Conservation (phyloP, 2,888 invertebrate species). For the Leptarthrus brevirostris region DNA sequence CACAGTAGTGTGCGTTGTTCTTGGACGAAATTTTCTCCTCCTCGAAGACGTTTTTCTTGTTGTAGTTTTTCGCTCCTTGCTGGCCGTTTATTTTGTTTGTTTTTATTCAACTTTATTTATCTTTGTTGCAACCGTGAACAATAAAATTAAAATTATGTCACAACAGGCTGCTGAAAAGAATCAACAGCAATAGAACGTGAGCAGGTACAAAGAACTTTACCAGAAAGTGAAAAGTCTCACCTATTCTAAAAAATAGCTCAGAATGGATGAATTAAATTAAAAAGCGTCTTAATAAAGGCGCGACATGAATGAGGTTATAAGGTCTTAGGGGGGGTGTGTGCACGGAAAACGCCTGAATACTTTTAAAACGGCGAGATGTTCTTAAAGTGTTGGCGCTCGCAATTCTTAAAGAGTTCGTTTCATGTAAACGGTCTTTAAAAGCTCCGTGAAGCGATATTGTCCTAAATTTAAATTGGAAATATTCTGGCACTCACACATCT, state of each 20-base stretch:
- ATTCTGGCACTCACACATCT: background rate
- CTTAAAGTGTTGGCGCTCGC: background rate
- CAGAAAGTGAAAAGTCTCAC: background rate
- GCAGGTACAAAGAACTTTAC: background rate
- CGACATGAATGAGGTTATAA: background rate
- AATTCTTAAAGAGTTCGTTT: background rate
- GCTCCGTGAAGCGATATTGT: background rate
- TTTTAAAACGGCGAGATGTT: background rate
- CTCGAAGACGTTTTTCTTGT: conserved; percentile 21
- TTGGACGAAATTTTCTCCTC: conserved; percentile 19
- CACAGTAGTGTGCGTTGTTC: background rate
- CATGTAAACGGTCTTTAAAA: background rate
- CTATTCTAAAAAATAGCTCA: background rate
- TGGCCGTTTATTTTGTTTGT: background rate
- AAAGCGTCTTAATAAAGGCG: background rate
- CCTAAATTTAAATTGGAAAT: conserved; percentile 31
- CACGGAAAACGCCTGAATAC: background rate
- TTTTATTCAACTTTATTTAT: conserved; percentile 23
- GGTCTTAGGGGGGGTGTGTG: background rate
- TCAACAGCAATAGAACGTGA: background rate
- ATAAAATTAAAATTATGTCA: conserved; percentile 8
- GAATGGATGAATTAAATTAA: background rate
- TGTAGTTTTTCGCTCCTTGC: background rate
- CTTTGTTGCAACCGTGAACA: conserved; percentile 7
- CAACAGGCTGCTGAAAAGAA: background rate